These are phyloP conservation scores for Archegozetes longisetosus DNA, from an alignment of 1,140 invertebrate species.

Conservation along the genomic window DNA sequence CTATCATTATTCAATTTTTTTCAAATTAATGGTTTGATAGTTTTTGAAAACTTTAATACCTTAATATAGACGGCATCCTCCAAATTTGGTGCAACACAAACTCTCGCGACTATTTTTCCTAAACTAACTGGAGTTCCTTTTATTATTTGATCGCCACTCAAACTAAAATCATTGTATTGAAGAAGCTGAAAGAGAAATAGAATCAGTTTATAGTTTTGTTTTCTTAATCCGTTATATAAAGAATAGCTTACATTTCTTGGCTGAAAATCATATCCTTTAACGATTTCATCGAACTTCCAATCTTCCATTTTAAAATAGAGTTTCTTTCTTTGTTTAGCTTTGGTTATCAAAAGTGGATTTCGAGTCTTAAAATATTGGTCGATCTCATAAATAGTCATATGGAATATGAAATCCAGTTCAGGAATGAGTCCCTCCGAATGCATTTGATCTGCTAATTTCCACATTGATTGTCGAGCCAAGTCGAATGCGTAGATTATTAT, in stretches of 20 bases:
- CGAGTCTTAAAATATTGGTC: constrained; percentile 32
- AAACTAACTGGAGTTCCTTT: background rate
- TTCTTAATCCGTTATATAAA: background rate
- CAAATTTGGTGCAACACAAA: background rate
- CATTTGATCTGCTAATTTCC: constrained; percentile 39
- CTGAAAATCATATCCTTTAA: constrained; percentile 30
- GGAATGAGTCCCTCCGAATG: constrained; percentile 44
- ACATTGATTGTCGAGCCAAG: constrained; percentile 38
- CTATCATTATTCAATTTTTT: constrained; percentile 27
- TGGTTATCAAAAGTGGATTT: constrained; percentile 41
- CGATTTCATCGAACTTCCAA: constrained; percentile 45
- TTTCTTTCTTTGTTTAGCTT: constrained; percentile 43
- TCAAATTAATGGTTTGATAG: no score
- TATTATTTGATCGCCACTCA: background rate
- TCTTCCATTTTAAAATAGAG: constrained; percentile 38
- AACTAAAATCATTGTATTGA: background rate
- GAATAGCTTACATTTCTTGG: background rate
- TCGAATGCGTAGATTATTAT: constrained; percentile 33
- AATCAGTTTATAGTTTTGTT: background rate
- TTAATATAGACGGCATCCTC: constrained; percentile 16
- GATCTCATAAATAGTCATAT: constrained; percentile 48
- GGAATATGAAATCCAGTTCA: constrained; percentile 46
- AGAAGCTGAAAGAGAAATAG: background rate
- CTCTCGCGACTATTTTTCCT: background rate
- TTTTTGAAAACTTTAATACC: constrained; percentile 40